phyloP scores from a whole-genome alignment of 2,888 invertebrate genomes.

The Scaeva pyrastri region DNA sequence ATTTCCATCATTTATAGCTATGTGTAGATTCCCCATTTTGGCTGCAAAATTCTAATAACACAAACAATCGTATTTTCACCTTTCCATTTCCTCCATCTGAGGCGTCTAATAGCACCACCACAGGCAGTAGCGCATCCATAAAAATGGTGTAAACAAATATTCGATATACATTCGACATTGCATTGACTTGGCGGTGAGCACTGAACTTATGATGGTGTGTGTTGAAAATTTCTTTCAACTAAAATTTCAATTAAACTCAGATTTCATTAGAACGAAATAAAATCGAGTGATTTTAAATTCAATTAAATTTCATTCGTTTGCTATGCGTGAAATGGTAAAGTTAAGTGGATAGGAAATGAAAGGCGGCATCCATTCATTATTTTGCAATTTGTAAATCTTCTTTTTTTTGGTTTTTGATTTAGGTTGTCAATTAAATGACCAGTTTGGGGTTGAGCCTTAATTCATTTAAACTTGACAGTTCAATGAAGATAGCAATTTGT shows the following conservation, averaged over 20 bases:
- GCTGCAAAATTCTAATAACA: constrained; percentile 49
- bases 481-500: constrained; percentile 30
- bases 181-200: too few species aligned
- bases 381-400: constrained; percentile 36
- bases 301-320: constrained; percentile 42
- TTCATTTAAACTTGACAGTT: constrained; percentile 49
- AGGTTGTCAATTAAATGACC: constrained; percentile 56
- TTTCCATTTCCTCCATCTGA: constrained; percentile 36
- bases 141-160: constrained; percentile 61
- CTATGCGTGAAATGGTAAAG: neutral
- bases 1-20: constrained; percentile 21
- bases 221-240: constrained; percentile 65
- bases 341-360: neutral
- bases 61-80: constrained; percentile 63
- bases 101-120: constrained; percentile 23
- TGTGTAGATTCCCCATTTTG: constrained; percentile 51
- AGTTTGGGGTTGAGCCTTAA: constrained; percentile 59
- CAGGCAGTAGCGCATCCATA: constrained; percentile 15
- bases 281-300: constrained; percentile 60
- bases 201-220: neutral
- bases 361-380: constrained; percentile 50
- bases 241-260: constrained; percentile 47
- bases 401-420: constrained; percentile 10
- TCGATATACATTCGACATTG: constrained; percentile 2
- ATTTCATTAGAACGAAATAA: constrained; percentile 63